Evolutionary conservation across 2,888 invertebrate species (phyloP).

Genomic region (Leuctra nigra): DNA sequence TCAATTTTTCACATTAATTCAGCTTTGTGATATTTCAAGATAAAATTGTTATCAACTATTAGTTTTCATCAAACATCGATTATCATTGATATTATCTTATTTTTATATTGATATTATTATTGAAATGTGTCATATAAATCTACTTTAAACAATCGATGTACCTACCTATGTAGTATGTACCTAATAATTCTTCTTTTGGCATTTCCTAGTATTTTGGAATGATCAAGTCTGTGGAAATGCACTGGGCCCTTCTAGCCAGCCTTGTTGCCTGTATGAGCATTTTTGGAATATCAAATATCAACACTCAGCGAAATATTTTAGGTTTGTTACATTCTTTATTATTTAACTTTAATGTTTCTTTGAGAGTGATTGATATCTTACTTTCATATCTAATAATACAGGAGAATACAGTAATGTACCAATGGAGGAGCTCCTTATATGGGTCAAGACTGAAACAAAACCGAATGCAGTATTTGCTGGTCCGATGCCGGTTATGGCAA

Average conservation of each 20-base stretch:
- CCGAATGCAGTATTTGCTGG: slow-evolving; percentile 72
- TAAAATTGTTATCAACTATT: too few relatives aligned
- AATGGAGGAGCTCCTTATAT: slow-evolving; percentile 68
- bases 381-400: slow-evolving; percentile 32
- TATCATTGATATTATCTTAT: too few relatives aligned
- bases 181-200: neutral
- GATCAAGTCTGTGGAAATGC: slow-evolving; percentile 39
- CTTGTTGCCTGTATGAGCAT: slow-evolving; percentile 50
- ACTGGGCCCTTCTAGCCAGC: slow-evolving; percentile 43
- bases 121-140: too few relatives aligned
- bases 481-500: slow-evolving; percentile 78
- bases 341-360: slow-evolving; percentile 14
- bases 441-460: slow-evolving; percentile 61
- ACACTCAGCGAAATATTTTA: slow-evolving; percentile 44
- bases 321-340: slow-evolving; percentile 35
- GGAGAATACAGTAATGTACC: slow-evolving; percentile 66
- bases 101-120: too few relatives aligned
- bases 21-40: too few relatives aligned
- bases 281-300: slow-evolving; percentile 46
- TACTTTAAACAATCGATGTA: neutral
- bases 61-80: too few relatives aligned
- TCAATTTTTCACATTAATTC: too few relatives aligned
- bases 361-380: neutral
- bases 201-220: slow-evolving; percentile 37
- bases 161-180: too few relatives aligned